Evolutionary conservation across 2,888 invertebrate species (phyloP).

Genomic region (Didymodactylos carnosus): DNA sequence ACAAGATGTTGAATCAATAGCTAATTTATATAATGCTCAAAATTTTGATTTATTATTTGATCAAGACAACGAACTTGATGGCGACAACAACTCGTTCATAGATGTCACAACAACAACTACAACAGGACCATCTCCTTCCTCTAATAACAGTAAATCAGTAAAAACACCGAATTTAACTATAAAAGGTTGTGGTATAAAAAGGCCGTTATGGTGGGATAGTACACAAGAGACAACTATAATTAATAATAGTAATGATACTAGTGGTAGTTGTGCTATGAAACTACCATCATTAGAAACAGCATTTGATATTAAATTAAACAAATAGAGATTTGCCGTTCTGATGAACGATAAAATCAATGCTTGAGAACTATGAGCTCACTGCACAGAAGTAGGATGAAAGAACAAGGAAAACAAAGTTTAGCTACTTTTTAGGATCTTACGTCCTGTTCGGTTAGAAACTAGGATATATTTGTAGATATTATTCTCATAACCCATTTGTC

Average conservation of each 20-base stretch:
- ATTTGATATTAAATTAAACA: background rate
- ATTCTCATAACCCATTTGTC: too few species aligned
- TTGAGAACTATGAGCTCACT: too few species aligned
- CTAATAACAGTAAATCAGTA: background rate
- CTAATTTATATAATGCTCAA: background rate
- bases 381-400: too few species aligned
- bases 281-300: background rate
- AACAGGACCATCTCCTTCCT: background rate
- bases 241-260: too few species aligned
- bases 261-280: too few species aligned
- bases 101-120: background rate
- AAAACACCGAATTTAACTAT: slow-evolving; percentile 24
- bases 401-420: too few species aligned
- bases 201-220: slow-evolving; percentile 32
- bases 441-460: too few species aligned
- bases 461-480: too few species aligned
- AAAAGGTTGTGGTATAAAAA: slow-evolving; percentile 27
- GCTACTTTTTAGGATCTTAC: too few species aligned
- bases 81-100: background rate
- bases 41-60: background rate
- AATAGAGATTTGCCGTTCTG: background rate
- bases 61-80: background rate
- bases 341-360: too few species aligned
- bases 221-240: background rate
- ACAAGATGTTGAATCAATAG: background rate